Evolutionary conservation across 2,888 invertebrate species (phyloP), one percentile per base, ranked within the genome.

Genomic region (Chrysodeixis includens): DNA sequence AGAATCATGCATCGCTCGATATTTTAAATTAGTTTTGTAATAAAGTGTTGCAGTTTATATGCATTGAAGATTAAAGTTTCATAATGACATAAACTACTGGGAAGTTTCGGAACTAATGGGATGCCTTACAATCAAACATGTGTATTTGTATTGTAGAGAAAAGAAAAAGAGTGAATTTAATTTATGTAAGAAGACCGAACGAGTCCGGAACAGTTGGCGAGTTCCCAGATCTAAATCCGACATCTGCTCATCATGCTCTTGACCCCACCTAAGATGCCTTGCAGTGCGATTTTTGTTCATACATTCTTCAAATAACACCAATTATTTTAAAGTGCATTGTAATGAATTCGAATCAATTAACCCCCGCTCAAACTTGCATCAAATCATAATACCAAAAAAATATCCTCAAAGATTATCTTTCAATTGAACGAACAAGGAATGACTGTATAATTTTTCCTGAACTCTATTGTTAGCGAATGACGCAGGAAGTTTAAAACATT

Each of bases 401-500:
- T 76, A 78, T 78, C 76, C 81, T 80, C 74, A 78, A 84, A 76
- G 82, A 81, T 81, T 83, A 83, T 84, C 82, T 86, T 88, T 85
- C 88, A 88, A 81, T 81, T 80, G 83, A 89, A 89, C 88, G 90
- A 90, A 89, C 86, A 87, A 85, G 87, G 88, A 88, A 91, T 94
- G 94, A 94, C 93, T 93, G 78, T 88, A 90, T 91, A 89, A 91
- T 88, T 90, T 90, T 85, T 78, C 87, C 88, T 85, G 79, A 86
- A 83, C 83, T 85, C 90, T 86, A 92, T 94, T 94, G 93, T 93
- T 85, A 83, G 84, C 80, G 89, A 91, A 93, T 95, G 95, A 95
- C 95, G 92, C 82, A 87, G 95, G 90, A 90, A 90, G 91, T 93
- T 95, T 95, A 95, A 93, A 93, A 93, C 92, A 90, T 93, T 93